phyloP scores from a whole-genome alignment of 1,140 invertebrate genomes.

The Drosophila erecta region DNA sequence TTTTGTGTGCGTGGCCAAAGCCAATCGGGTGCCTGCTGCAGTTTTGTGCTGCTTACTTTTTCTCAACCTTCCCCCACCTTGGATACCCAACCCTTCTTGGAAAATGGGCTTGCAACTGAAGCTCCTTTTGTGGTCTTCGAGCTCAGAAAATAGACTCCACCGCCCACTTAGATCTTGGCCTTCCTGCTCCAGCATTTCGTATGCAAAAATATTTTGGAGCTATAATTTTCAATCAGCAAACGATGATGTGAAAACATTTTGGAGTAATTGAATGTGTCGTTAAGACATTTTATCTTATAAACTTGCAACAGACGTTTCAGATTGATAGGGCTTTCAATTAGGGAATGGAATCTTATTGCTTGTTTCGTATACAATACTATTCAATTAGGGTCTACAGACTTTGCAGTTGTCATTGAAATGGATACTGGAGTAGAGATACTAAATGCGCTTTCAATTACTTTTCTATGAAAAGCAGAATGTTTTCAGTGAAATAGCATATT shows the following conservation, averaged over 20 bases:
- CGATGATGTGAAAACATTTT: conserved; percentile 39
- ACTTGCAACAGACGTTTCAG: not conserved
- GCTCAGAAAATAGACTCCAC: conserved; percentile 13
- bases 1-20: conserved; percentile 82
- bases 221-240: conserved; percentile 14
- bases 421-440: no score
- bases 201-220: conserved; percentile 25
- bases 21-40: conserved; percentile 77
- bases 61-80: conserved; percentile 8
- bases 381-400: not conserved
- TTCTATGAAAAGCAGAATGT: no score
- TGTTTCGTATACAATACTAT: not conserved
- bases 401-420: no score
- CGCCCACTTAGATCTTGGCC: conserved; percentile 28
- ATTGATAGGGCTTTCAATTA: conserved; percentile 1
- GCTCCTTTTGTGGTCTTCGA: conserved; percentile 17
- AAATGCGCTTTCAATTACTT: no score
- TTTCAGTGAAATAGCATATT: no score
- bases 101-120: conserved; percentile 14
- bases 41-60: conserved; percentile 67
- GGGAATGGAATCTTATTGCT: not conserved
- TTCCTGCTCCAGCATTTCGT: conserved; percentile 4
- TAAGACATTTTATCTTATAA: conserved; percentile 24
- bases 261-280: conserved; percentile 35
- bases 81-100: not conserved